These are phyloP conservation scores for Oreochromis aureus DNA, from an alignment of 2,113 vertebrate species.

Conservation along the genomic window DNA sequence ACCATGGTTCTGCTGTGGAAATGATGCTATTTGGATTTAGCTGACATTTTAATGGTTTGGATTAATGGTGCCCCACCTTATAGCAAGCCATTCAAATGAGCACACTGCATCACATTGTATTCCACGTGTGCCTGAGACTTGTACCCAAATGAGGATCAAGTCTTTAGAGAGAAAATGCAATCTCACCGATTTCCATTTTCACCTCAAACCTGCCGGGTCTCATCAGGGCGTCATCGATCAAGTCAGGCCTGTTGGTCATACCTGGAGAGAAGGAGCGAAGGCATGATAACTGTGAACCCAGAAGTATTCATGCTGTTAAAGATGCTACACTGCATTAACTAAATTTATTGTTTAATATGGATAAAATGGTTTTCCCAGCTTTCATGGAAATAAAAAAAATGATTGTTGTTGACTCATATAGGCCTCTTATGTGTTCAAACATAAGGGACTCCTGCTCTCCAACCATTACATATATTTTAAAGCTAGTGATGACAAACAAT, in stretches of 20 bases:
- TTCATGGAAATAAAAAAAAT: not conserved
- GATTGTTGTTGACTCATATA: not conserved
- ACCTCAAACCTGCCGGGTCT: constrained; percentile 96
- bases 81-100: not conserved
- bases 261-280: constrained; percentile 64
- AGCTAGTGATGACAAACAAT: not conserved
- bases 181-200: constrained; percentile 96
- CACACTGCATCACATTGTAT: not conserved
- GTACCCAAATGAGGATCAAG: not conserved
- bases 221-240: constrained; percentile 97
- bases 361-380: not conserved
- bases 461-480: not conserved
- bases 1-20: not conserved
- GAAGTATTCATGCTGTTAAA: not conserved
- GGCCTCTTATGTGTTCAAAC: not conserved
- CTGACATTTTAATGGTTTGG: not conserved
- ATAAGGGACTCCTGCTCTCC: fast-evolving
- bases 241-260: constrained; percentile 98
- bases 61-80: not conserved
- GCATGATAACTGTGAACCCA: not conserved
- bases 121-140: not conserved
- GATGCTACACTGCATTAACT: not conserved
- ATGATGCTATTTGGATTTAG: not conserved
- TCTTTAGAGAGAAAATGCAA: not conserved
- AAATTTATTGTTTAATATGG: not conserved